Evolutionary conservation across 2,113 vertebrate species (phyloP).

Genomic region (Neotoma lepida): DNA sequence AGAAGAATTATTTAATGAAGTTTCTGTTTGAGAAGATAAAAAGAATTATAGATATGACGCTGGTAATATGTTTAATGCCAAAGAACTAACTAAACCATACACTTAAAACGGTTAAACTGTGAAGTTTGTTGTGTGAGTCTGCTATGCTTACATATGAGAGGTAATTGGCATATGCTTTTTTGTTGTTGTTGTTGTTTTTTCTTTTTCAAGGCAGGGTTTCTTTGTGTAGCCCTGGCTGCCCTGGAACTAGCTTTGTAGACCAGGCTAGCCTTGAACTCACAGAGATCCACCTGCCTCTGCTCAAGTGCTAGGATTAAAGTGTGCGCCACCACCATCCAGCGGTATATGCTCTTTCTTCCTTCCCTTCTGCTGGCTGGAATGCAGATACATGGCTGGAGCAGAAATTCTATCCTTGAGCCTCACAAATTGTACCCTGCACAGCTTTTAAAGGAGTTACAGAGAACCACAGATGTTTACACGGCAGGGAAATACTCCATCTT

Average conservation of each 20-base stretch:
- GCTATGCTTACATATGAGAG: neutral
- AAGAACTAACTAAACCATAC: neutral
- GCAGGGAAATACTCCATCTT: constrained; percentile 1
- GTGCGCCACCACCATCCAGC: too few species aligned
- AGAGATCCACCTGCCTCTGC: too few species aligned
- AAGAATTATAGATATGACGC: neutral
- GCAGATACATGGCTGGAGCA: neutral
- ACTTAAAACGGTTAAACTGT: neutral
- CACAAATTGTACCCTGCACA: neutral
- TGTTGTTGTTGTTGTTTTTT: too few species aligned
- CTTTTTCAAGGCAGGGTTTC: too few species aligned
- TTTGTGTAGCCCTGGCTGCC: too few species aligned
- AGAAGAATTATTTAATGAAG: neutral
- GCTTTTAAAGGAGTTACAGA: neutral
- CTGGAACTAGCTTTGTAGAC: too few species aligned
- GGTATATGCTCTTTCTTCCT: neutral
- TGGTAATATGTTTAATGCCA: neutral
- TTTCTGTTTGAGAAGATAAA: neutral
- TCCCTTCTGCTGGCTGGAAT: neutral
- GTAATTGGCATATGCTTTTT: neutral
- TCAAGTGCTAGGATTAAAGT: too few species aligned
- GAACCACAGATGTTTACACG: neutral
- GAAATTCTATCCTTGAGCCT: neutral
- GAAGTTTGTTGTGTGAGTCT: neutral
- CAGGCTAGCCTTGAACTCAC: too few species aligned